Conservation (phyloP, 2,888 invertebrate genomes). For the Encarsia formosa region DNA sequence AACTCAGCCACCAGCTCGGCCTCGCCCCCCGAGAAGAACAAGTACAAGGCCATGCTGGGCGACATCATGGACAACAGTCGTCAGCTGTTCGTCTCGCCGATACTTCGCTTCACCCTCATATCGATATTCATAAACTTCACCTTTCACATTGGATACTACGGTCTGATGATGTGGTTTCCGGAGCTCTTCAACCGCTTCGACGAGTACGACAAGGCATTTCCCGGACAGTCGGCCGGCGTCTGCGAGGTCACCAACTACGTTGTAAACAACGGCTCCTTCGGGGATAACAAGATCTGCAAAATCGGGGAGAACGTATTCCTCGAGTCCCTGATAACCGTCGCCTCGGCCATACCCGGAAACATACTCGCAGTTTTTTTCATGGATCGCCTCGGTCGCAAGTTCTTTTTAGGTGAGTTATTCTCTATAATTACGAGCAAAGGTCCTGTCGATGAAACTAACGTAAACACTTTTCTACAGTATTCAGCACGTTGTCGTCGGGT, state of each 20-base stretch:
- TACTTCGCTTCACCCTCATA: slow-evolving; percentile 76
- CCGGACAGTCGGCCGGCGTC: slow-evolving; percentile 56
- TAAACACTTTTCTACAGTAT: slow-evolving; percentile 70
- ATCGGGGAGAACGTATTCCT: slow-evolving; percentile 77
- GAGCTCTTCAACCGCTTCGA: slow-evolving; percentile 89
- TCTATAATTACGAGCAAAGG: no score
- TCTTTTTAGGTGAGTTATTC: slow-evolving; percentile 64
- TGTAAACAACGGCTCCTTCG: slow-evolving; percentile 64
- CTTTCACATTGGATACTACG: slow-evolving; percentile 92
- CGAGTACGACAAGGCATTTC: slow-evolving; percentile 68
- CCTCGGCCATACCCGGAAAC: slow-evolving; percentile 81
- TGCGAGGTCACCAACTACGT: slow-evolving; percentile 77
- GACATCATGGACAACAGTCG: slow-evolving; percentile 80
- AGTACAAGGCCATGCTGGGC: slow-evolving; percentile 67
- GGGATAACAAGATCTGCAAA: slow-evolving; percentile 59
- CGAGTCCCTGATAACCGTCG: slow-evolving; percentile 82
- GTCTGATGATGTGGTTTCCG: slow-evolving; percentile 96
- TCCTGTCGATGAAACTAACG: no score
- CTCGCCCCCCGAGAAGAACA: slow-evolving; percentile 47
- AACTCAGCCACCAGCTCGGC: background rate
- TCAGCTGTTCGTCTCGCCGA: slow-evolving; percentile 74
- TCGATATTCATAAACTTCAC: slow-evolving; percentile 88
- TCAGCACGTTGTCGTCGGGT: slow-evolving; percentile 81
- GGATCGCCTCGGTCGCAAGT: slow-evolving; percentile 82
- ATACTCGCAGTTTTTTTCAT: slow-evolving; percentile 77